Conservation (phyloP, 2,113 vertebrate species). For the Sebastes fasciatus region DNA sequence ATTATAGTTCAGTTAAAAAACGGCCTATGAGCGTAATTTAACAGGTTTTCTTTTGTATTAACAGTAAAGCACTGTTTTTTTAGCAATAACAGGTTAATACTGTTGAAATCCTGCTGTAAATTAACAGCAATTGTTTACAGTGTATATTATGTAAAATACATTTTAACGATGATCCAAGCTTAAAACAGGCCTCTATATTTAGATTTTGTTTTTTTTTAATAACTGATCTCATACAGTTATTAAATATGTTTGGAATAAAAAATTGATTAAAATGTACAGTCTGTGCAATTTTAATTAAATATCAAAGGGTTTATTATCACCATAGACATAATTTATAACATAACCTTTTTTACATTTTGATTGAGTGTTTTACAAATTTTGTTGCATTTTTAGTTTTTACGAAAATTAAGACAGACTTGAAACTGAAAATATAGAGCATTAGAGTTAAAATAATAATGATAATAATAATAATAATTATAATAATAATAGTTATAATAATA, state of each 20-base stretch:
- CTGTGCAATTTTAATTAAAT: not conserved
- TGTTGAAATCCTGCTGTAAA: too few relatives aligned
- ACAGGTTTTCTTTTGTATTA: too few relatives aligned
- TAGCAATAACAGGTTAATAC: too few relatives aligned
- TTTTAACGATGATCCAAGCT: not conserved
- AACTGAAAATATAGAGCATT: not conserved
- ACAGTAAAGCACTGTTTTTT: too few relatives aligned
- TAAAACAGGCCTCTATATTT: not conserved
- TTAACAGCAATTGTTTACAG: too few relatives aligned
- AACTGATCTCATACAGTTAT: not conserved
- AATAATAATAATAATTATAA: too few relatives aligned
- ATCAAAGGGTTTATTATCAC: not conserved
- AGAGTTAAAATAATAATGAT: too few relatives aligned
- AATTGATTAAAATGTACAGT: not conserved
- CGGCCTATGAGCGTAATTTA: too few relatives aligned
- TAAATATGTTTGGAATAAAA: slow-evolving; percentile 33
- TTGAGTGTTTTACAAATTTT: not conserved
- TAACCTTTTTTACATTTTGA: not conserved
- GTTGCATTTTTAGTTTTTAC: not conserved
- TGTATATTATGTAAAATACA: too few relatives aligned
- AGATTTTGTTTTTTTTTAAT: not conserved
- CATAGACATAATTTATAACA: not conserved
- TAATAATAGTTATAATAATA: too few relatives aligned
- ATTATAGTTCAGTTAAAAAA: too few relatives aligned
- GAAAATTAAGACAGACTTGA: not conserved